Base-by-base conservation (phyloP, 35 echinoderm and acorn worm genomes). In the Ophioderma brevispina region DNA sequence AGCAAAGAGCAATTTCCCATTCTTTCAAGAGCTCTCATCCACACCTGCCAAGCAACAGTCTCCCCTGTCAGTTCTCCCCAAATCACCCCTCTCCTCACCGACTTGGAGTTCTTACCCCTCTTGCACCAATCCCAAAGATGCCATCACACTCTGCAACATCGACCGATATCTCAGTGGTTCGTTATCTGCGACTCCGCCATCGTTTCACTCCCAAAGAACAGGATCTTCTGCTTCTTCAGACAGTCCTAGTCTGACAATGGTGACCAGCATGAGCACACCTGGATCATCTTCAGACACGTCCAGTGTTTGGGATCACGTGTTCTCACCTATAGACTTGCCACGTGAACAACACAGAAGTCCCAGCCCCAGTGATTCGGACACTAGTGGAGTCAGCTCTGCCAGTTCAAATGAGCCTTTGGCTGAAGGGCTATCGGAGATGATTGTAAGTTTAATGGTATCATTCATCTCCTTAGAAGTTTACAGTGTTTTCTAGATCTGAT, bases 361-460 rank as follows among this genome's bases (percentile, higher is more conserved):
- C 11, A 99, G 97, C 80, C 97, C 97, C n/a, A 95, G 82, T 81
- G 87, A 95, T 31, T 99, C 97, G 0, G 97, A 99, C 28, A 92
- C 94, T 39, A 99, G 97, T 63, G 97, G 97, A 13, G 81, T 99
- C n/a, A 92, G 97, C 70, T 99, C 97, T 0, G 90, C 75, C 19
- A 86, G 94, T 18, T 99, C 97, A 40, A 91, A 77, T 85, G 85
- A 99, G 40, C 77, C 84, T 17, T 64, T 99, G 32, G 79, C 87
- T 2, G 88, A 93, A 35, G 82, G 92, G 84, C 82, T 94, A 40
- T 92, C 86, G 59, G 79, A 92, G 82, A 84, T 90, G 81, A 85
- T 86, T 75, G 87, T 90, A 80, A 32, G 55, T 33, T 37, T 52
- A 78, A 21, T n/a, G 28, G 21, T 46, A 17, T 8, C 41, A 46